Evolutionary conservation across 2,797 vertebrate genomes (phyloP).

Genomic region (Prionace glauca): DNA sequence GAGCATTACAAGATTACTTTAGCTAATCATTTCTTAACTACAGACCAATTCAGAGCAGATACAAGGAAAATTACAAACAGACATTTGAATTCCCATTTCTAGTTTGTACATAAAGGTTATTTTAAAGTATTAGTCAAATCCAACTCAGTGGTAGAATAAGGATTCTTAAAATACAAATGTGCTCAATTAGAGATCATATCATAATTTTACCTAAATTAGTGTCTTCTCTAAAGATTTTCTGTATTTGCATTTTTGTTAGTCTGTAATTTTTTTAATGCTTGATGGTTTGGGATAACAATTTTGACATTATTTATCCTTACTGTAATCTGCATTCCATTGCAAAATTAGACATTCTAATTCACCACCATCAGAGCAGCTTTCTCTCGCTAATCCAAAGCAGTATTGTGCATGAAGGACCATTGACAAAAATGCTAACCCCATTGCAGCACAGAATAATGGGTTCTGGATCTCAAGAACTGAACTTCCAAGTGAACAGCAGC

Average conservation of each 20-base stretch:
- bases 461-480: background rate
- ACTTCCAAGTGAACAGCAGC: background rate
- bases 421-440: background rate
- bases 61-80: slow-evolving; percentile 31
- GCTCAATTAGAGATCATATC: slow-evolving; percentile 10
- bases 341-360: background rate
- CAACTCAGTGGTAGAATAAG: background rate
- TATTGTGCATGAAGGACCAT: background rate
- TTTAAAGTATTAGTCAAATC: slow-evolving; percentile 18
- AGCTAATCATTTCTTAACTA: slow-evolving; percentile 32
- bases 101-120: background rate
- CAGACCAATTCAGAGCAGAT: slow-evolving; percentile 12
- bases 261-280: slow-evolving; percentile 7
- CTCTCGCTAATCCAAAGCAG: background rate
- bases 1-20: slow-evolving; percentile 31
- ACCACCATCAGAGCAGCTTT: slow-evolving; percentile 1
- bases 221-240: background rate
- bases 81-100: slow-evolving; percentile 20
- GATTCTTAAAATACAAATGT: slow-evolving; percentile 13
- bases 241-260: background rate
- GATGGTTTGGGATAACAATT: background rate
- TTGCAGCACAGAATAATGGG: background rate
- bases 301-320: slow-evolving; percentile 15
- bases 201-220: slow-evolving; percentile 9
- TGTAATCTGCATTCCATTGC: background rate